These are phyloP conservation scores for Bombus consobrinus DNA, from an alignment of 1,140 invertebrate genomes.

Conservation along the genomic window DNA sequence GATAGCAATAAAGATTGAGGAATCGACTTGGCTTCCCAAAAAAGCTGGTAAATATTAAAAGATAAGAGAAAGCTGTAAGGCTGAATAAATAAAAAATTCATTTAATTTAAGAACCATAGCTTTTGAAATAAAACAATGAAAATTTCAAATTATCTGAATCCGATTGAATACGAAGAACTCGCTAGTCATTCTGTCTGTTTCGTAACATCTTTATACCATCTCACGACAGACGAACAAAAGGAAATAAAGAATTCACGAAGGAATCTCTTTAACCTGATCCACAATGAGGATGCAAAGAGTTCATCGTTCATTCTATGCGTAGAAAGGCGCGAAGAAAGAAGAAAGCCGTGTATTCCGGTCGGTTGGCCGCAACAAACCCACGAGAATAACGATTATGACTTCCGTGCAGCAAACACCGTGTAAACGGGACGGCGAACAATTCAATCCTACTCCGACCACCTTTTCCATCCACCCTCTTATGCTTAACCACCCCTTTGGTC, in stretches of 20 bases:
- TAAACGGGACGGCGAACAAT: constrained; percentile 66
- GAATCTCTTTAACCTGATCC: neutral
- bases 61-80: too few species aligned
- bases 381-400: constrained; percentile 67
- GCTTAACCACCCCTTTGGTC: constrained; percentile 23
- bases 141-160: neutral
- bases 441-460: constrained; percentile 47
- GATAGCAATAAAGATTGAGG: neutral
- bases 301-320: neutral
- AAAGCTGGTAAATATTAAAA: too few species aligned
- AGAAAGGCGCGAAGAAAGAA: constrained; percentile 2
- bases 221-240: neutral
- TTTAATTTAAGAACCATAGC: neutral
- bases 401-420: constrained; percentile 53
- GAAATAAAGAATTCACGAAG: neutral
- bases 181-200: neutral
- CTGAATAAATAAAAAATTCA: too few species aligned
- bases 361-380: constrained; percentile 41
- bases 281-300: neutral
- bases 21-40: neutral
- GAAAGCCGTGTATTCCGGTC: constrained; percentile 27
- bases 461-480: neutral
- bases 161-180: neutral
- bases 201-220: neutral
- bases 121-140: neutral